phyloP scores from a whole-genome alignment of 1,140 invertebrate species.

The Cecropterus lyciades region DNA sequence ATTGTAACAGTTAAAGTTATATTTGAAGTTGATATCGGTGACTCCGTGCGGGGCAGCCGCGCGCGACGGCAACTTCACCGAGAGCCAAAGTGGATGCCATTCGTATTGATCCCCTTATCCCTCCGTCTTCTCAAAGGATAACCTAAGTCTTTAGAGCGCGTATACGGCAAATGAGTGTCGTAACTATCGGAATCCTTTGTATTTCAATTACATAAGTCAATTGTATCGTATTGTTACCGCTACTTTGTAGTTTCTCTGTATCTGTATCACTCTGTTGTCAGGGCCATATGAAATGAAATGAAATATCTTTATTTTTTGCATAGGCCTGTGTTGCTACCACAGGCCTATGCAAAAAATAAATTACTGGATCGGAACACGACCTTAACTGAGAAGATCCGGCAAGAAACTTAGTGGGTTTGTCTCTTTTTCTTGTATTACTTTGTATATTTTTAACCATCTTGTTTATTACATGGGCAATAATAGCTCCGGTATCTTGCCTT shows the following conservation, averaged over 20 bases:
- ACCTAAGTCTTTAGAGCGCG: constrained; percentile 8
- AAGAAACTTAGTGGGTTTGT: too few species aligned
- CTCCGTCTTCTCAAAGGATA: constrained; percentile 15
- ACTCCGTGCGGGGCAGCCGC: not conserved
- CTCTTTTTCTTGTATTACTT: too few species aligned
- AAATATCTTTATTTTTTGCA: too few species aligned
- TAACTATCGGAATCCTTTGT: not conserved
- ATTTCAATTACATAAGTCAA: not conserved
- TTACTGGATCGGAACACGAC: too few species aligned
- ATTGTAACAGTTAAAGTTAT: not conserved
- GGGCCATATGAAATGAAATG: too few species aligned
- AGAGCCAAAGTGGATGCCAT: constrained; percentile 7
- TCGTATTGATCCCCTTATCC: constrained; percentile 12
- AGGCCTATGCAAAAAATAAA: too few species aligned
- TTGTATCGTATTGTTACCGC: not conserved
- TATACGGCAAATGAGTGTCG: not conserved
- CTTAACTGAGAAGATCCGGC: too few species aligned
- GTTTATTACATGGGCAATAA: too few species aligned
- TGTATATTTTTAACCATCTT: too few species aligned
- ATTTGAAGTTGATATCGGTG: constrained; percentile 4
- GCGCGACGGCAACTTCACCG: constrained; percentile 7
- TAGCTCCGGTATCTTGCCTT: too few species aligned
- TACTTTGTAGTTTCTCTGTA: not conserved
- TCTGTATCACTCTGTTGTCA: too few species aligned
- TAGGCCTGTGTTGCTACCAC: too few species aligned